Evolutionary conservation across 2,888 invertebrate species (phyloP), one percentile per base, ranked within the genome.

Genomic region (Agrypnus murinus): DNA sequence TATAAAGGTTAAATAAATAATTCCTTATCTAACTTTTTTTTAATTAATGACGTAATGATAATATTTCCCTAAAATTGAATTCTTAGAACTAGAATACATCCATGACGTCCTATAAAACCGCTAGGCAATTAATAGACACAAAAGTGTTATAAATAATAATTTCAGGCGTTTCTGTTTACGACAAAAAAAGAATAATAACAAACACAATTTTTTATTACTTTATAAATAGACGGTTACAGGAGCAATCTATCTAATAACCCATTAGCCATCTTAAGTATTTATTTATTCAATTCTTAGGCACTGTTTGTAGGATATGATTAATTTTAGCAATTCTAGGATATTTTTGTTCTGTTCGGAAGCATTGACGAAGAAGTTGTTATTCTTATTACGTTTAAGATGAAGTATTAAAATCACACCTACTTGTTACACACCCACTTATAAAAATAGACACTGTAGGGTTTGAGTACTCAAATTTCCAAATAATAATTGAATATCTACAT

Each of bases 91-190:
- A n/a, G 6, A 7, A 12, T 43, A 15, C 12, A 43, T 15, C 5
- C 14, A 43, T 43, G 14, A 43, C 43, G 43, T 14, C 6, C 25
- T 31, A 25, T 9, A n/a, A 12, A 6, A 50, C 25, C 25, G 8
- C 14, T 7, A 31, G 14, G 14, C 31, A 50, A 12, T 31, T 19
- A 31, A 25, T 25, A 50, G 25, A 32, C 8, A 14, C 32, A 50
- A 12, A 31, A 32, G 25, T 43, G 32, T 32, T n/a, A 50, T 25
- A 50, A 32, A 32, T 32, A 32, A 50, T n/a, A 7, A 43, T 40
- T 12, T 12, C 7, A 15, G 15, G 4, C 15, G 43, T 43, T 12
- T 14, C 8, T 43, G 43, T 15, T 6, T 14, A 43, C 15, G 12
- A 43, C 6, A 43, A 43, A 12, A 12, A 32, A 2, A 48, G 48